A percentile compares a stretch with the other conserved stretches of the same genome.
Conservation (phyloP, 2,888 invertebrate genomes). For the Euphydryas editha region DNA sequence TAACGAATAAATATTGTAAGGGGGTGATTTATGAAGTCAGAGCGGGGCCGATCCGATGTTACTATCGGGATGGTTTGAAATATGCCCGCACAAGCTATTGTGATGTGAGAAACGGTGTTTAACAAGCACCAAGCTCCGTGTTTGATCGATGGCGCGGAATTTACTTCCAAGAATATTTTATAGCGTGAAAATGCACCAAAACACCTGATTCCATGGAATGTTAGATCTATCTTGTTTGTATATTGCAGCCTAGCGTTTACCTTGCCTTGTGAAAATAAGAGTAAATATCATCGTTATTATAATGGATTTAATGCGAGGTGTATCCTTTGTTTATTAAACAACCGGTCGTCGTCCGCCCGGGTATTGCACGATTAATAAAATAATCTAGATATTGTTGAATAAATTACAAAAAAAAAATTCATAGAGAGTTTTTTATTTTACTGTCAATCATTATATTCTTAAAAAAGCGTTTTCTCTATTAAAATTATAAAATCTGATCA, state of each 20-base stretch:
- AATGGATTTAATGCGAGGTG: constrained; percentile 20
- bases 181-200: constrained; percentile 67
- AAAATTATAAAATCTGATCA: constrained; percentile 3
- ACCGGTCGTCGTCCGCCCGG: not conserved
- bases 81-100: constrained; percentile 79
- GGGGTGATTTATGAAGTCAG: constrained; percentile 79
- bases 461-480: not conserved
- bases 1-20: constrained; percentile 81
- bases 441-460: not conserved
- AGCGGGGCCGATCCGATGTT: constrained; percentile 74
- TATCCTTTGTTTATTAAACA: constrained; percentile 29
- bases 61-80: constrained; percentile 79
- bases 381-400: not conserved
- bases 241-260: constrained; percentile 35
- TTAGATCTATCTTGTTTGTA: constrained; percentile 42
- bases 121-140: constrained; percentile 68
- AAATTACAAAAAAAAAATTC: not conserved
- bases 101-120: constrained; percentile 82
- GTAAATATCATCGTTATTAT: constrained; percentile 23
- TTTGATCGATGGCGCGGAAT: constrained; percentile 69
- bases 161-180: constrained; percentile 66
- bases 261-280: constrained; percentile 32
- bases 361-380: not conserved
- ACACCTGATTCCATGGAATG: constrained; percentile 47
- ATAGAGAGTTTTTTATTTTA: not conserved